Conservation (phyloP, 2,113 vertebrate genomes). For the Sinocyclocheilus anophthalmus region DNA sequence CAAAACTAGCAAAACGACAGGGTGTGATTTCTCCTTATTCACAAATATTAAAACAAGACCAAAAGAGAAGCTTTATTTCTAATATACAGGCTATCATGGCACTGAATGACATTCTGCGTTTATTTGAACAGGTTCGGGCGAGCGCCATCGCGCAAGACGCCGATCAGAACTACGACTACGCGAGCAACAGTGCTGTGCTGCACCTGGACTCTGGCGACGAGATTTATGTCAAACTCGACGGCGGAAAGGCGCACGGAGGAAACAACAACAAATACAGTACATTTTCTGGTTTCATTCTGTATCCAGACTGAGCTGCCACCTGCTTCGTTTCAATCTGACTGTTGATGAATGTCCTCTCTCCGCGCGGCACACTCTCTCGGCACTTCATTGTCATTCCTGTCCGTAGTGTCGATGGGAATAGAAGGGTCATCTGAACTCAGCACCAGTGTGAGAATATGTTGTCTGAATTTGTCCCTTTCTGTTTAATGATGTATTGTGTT, state of each 20-base stretch:
- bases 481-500: conserved; percentile 37
- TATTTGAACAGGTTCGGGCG: conserved; percentile 81
- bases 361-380: neutral
- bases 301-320: conserved; percentile 79
- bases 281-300: conserved; percentile 93
- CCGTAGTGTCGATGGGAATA: neutral
- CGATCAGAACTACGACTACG: conserved; percentile 93
- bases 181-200: conserved; percentile 91
- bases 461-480: conserved; percentile 23
- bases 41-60: neutral
- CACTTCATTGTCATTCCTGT: neutral
- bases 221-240: conserved; percentile 92
- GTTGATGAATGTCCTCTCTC: neutral
- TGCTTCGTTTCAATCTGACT: neutral
- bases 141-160: conserved; percentile 93
- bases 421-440: neutral
- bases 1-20: no score
- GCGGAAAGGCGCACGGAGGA: conserved; percentile 90
- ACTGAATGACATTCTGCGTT: conserved; percentile 6
- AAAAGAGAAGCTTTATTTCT: no score
- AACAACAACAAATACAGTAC: conserved; percentile 98
- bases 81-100: neutral
- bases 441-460: conserved; percentile 20
- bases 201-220: conserved; percentile 92
- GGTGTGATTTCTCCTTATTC: no score